These are phyloP conservation scores for Diploptera punctata DNA, from an alignment of 2,888 invertebrate species.

Conservation along the genomic window DNA sequence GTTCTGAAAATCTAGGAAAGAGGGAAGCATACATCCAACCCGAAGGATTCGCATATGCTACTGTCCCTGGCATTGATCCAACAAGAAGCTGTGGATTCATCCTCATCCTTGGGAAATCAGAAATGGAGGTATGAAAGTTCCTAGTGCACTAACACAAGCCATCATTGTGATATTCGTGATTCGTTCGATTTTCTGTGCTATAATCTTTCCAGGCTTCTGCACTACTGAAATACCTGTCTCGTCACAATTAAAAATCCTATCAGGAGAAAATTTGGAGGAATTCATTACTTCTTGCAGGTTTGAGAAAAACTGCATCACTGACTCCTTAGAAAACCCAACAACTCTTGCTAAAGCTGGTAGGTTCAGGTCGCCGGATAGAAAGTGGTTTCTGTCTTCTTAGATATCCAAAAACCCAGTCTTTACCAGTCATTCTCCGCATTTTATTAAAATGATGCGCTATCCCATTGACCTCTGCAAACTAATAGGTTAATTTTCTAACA, in stretches of 20 bases:
- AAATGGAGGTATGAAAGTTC: not conserved
- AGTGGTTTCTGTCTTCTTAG: not conserved
- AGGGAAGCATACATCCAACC: not conserved
- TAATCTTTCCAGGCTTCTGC: not conserved
- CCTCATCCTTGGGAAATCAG: not conserved
- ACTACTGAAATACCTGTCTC: not conserved
- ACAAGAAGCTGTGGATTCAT: too few species aligned
- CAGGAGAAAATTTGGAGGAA: not conserved
- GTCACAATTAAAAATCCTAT: too few species aligned
- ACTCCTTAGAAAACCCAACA: not conserved
- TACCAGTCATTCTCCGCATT: not conserved
- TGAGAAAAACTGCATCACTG: too few species aligned
- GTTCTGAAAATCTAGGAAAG: not conserved
- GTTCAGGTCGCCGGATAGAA: not conserved
- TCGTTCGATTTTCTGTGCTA: too few species aligned
- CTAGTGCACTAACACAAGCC: too few species aligned
- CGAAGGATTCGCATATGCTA: not conserved
- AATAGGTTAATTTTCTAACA: not conserved
- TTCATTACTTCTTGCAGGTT: not conserved
- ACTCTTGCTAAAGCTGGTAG: too few species aligned
- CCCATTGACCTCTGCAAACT: not conserved
- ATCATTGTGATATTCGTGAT: too few species aligned
- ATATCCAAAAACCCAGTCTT: too few species aligned
- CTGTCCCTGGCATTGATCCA: too few species aligned
- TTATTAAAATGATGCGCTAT: not conserved